phyloP scores from a whole-genome alignment of 2,888 invertebrate genomes.

The Cantharis nigra region DNA sequence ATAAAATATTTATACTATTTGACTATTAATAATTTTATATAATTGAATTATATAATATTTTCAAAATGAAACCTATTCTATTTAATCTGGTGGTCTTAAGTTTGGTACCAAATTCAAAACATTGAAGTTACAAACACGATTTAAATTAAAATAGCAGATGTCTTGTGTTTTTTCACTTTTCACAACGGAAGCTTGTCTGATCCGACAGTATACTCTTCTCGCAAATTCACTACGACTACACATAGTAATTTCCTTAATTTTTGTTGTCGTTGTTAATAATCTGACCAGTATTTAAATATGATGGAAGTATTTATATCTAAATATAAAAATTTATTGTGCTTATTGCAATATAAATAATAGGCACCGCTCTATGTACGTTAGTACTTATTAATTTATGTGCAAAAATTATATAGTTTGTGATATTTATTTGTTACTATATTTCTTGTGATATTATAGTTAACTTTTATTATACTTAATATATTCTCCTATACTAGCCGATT shows the following conservation, averaged over 20 bases:
- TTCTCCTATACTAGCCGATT: neutral
- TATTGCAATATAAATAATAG: constrained; percentile 1
- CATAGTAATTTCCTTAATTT: neutral
- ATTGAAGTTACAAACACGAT: too few species aligned
- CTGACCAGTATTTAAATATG: too few species aligned
- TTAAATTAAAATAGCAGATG: too few species aligned
- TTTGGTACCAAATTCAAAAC: too few species aligned
- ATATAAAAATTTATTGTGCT: neutral
- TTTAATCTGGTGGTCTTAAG: neutral
- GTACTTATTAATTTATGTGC: neutral
- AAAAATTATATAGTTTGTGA: constrained; percentile 20
- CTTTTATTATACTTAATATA: constrained; percentile 20
- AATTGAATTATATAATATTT: too few species aligned
- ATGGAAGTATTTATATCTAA: too few species aligned
- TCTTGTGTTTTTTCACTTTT: too few species aligned
- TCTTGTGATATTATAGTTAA: constrained; percentile 28
- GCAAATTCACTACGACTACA: neutral
- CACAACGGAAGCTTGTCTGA: neutral
- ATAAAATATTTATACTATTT: neutral
- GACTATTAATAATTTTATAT: neutral
- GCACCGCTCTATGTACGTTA: constrained; percentile 5
- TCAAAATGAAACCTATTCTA: neutral
- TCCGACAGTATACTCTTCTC: neutral
- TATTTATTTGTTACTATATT: constrained; percentile 24
- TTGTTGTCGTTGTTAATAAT: too few species aligned